phyloP scores from a whole-genome alignment of 2,888 invertebrate genomes.

The Chironomus tentans region DNA sequence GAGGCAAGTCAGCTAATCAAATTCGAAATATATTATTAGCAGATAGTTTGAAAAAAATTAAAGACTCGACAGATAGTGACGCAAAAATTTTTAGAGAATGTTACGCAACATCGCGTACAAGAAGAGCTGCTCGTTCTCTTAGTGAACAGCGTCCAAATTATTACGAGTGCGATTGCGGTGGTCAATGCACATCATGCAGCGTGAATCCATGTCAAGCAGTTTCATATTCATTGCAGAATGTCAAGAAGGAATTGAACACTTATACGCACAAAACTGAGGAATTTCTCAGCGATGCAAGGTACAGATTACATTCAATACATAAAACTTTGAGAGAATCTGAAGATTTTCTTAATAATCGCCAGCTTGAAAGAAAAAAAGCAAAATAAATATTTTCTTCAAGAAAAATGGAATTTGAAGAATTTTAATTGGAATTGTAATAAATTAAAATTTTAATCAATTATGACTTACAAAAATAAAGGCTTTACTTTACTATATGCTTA shows the following conservation, averaged over 20 bases:
- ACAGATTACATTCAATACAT: conserved; percentile 13
- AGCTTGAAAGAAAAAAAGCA: background rate
- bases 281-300: conserved; percentile 20
- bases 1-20: conserved; percentile 66
- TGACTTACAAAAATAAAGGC: no score
- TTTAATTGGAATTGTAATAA: background rate
- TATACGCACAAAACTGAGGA: conserved; percentile 25
- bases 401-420: background rate
- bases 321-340: conserved; percentile 1
- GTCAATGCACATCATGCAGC: conserved; percentile 29
- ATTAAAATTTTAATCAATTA: no score
- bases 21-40: conserved; percentile 58
- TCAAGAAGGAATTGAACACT: conserved; percentile 14
- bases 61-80: conserved; percentile 34
- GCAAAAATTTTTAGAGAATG: conserved; percentile 30
- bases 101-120: conserved; percentile 5
- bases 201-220: conserved; percentile 40
- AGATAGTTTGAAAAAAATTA: conserved; percentile 46
- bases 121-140: conserved; percentile 4
- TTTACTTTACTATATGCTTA: no score
- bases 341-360: background rate
- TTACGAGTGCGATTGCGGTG: conserved; percentile 40
- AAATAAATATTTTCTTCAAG: background rate
- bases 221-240: conserved; percentile 34
- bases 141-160: conserved; percentile 15